Percentiles rank a stretch among this genome's conserved stretches.
phyloP scores from a whole-genome alignment of 1,140 invertebrate species.

The Bombus polaris region DNA sequence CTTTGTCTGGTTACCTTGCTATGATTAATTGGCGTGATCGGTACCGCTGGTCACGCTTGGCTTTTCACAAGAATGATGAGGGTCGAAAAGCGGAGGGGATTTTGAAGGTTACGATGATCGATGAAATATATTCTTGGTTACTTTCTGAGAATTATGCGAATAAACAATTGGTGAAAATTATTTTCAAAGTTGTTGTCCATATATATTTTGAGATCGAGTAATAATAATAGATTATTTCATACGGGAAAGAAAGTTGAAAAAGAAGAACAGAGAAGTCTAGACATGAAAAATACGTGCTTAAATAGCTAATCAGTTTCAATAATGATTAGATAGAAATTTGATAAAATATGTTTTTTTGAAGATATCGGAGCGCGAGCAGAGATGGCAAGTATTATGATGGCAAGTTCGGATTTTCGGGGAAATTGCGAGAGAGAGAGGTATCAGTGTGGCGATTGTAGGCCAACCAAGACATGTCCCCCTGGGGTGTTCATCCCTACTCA shows the following conservation, averaged over 20 bases:
- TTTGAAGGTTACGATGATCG: not conserved
- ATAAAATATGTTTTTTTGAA: not conserved
- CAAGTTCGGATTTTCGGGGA: not conserved
- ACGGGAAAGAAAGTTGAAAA: not conserved
- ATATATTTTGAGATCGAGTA: not conserved
- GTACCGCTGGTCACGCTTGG: not conserved
- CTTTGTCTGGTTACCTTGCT: not conserved
- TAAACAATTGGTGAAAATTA: not conserved
- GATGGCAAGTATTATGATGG: not conserved
- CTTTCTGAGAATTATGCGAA: not conserved
- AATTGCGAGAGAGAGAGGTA: not conserved
- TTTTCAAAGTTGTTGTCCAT: no score
- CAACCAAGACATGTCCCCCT: not conserved
- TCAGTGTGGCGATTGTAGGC: not conserved
- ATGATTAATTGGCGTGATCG: slow-evolving; percentile 4
- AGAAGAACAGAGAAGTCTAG: no score
- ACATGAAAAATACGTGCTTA: no score
- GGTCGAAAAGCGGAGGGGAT: not conserved
- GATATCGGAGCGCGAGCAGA: not conserved
- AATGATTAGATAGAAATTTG: not conserved
- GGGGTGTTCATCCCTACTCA: not conserved
- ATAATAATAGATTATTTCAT: not conserved
- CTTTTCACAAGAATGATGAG: not conserved
- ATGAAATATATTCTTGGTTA: not conserved
- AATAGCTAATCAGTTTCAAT: no score